phyloP scores from a whole-genome alignment of 2,888 invertebrate genomes.

The Bedellia somnulentella region DNA sequence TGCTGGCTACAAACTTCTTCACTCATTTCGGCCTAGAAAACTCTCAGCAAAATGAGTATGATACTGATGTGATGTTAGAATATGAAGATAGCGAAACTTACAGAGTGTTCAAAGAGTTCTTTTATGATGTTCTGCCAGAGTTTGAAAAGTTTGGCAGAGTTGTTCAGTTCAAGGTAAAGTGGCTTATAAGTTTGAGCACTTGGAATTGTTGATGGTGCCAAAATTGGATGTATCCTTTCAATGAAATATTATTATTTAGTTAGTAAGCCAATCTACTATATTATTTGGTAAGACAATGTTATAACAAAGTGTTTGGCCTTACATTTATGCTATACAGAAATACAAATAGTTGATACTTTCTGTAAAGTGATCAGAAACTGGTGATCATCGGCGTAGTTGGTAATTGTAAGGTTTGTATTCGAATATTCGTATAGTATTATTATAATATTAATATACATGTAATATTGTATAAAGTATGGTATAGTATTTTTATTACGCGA shows the following conservation, averaged over 20 bases:
- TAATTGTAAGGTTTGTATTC: no score
- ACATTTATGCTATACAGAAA: no score
- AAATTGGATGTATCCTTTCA: slow-evolving; percentile 20
- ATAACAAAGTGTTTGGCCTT: no score
- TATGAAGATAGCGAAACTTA: slow-evolving; percentile 82
- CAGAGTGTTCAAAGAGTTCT: slow-evolving; percentile 80
- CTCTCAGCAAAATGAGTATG: slow-evolving; percentile 72
- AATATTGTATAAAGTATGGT: no score
- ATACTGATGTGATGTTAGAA: slow-evolving; percentile 79
- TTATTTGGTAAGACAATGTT: not conserved
- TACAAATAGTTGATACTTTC: no score
- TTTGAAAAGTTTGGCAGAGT: slow-evolving; percentile 73
- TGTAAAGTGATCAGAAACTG: no score
- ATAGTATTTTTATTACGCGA: no score
- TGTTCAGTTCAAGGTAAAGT: slow-evolving; percentile 65
- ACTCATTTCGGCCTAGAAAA: slow-evolving; percentile 80
- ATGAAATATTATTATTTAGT: slow-evolving; percentile 4
- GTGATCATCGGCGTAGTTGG: no score
- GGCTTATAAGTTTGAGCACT: slow-evolving; percentile 3
- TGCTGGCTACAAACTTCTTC: slow-evolving; percentile 82
- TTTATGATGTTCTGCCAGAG: slow-evolving; percentile 82
- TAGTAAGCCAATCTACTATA: not conserved
- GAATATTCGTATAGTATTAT: no score
- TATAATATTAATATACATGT: no score
- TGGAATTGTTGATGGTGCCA: no score